Evolutionary conservation across 2,797 vertebrate species (phyloP).

Genomic region (Platyrinchus mystaceus): DNA sequence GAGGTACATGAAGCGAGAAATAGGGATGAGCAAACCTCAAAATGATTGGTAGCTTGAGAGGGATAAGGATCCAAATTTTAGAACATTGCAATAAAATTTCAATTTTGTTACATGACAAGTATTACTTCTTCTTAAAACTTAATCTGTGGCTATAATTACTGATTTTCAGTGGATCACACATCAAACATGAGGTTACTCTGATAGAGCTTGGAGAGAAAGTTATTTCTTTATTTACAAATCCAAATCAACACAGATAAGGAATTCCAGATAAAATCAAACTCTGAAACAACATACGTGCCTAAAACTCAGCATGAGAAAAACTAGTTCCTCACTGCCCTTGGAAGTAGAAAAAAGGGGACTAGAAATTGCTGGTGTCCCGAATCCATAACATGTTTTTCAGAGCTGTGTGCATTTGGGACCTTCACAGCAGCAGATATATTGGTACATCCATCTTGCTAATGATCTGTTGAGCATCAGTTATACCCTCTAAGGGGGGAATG

Average conservation of each 20-base stretch:
- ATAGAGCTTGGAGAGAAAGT: background rate
- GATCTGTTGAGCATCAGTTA: constrained; percentile 55
- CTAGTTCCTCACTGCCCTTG: constrained; percentile 25
- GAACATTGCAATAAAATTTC: background rate
- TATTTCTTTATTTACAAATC: constrained; percentile 19
- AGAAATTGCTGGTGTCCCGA: background rate
- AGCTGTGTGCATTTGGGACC: constrained; percentile 40
- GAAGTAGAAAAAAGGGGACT: background rate
- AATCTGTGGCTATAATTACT: constrained; percentile 1
- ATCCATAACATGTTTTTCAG: constrained; percentile 29
- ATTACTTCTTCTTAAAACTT: background rate
- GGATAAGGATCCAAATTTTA: constrained; percentile 23
- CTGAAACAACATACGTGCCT: background rate
- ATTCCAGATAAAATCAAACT: constrained; percentile 1
- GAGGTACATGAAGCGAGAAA: constrained; percentile 23
- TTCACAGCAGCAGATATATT: constrained; percentile 56
- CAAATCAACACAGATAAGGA: background rate
- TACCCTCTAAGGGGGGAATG: constrained; percentile 31
- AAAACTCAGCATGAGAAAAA: background rate
- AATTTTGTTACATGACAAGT: background rate
- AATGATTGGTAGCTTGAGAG: constrained; percentile 35
- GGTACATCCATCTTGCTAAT: constrained; percentile 53
- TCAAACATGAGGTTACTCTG: background rate
- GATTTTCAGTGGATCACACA: background rate
- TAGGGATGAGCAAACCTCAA: background rate